Evolutionary conservation across 1,140 invertebrate species (phyloP).

Genomic region (Halictus rubicundus): DNA sequence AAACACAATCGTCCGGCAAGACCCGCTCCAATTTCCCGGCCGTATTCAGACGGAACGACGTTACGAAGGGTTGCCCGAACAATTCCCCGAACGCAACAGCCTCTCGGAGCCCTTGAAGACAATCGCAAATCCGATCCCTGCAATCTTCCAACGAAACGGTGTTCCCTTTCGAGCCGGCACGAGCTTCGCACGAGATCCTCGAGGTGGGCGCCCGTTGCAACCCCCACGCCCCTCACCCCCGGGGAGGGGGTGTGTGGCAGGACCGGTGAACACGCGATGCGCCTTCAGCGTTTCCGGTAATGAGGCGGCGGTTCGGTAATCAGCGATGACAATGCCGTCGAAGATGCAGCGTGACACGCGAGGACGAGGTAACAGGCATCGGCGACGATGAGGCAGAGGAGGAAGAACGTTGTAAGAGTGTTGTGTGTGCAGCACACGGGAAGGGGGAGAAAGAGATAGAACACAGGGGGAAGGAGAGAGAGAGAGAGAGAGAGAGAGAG

Average conservation of each 20-base stretch:
- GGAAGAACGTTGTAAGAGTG: constrained; percentile 37
- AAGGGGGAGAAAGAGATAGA: background rate
- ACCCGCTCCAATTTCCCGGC: too few species aligned
- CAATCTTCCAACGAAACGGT: too few species aligned
- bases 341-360: background rate
- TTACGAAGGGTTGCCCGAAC: too few species aligned
- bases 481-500: too few species aligned
- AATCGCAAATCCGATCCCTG: too few species aligned
- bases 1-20: too few species aligned
- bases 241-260: background rate
- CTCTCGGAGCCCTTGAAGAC: too few species aligned
- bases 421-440: constrained; percentile 1
- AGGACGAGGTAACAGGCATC: constrained; percentile 38
- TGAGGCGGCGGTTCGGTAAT: background rate
- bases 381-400: constrained; percentile 24
- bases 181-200: background rate
- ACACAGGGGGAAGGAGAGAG: too few species aligned
- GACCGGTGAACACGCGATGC: background rate
- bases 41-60: too few species aligned
- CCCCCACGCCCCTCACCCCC: too few species aligned
- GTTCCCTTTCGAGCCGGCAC: too few species aligned
- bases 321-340: background rate
- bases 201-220: background rate
- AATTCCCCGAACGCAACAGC: too few species aligned
- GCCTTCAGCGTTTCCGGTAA: background rate